Conservation (phyloP, 1,140 invertebrate species). For the Hormaphis cornu region DNA sequence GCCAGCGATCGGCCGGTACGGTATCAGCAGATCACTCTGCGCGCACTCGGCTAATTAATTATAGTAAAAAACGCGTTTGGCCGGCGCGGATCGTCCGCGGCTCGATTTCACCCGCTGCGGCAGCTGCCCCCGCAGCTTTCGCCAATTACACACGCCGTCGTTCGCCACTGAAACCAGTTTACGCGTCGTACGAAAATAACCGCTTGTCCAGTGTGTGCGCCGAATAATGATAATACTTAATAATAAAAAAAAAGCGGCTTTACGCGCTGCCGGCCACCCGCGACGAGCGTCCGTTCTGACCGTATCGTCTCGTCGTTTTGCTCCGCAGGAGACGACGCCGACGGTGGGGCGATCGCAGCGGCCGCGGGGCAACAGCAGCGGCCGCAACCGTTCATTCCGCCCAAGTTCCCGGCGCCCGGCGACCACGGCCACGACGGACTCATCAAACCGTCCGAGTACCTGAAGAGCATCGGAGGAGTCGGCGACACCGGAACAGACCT, state of each 20-base stretch:
- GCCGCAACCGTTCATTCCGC: conserved; percentile 76
- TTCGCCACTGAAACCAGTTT: too few relatives aligned
- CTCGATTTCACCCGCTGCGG: not conserved
- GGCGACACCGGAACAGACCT: conserved; percentile 46
- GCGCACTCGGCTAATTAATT: conserved; percentile 1
- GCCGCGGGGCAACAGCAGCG: conserved; percentile 54
- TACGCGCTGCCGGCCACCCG: not conserved
- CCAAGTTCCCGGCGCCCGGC: conserved; percentile 61
- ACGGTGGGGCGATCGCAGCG: not conserved
- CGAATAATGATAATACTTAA: too few relatives aligned
- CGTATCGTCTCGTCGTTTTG: not conserved
- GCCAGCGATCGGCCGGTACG: too few relatives aligned
- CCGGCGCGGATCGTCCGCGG: not conserved
- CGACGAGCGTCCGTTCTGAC: not conserved
- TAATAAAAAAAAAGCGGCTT: conserved; percentile 2
- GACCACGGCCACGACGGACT: conserved; percentile 53
- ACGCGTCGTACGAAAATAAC: not conserved
- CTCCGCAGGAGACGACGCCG: not conserved
- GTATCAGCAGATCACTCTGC: too few relatives aligned
- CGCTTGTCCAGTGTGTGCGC: not conserved
- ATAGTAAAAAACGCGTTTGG: not conserved
- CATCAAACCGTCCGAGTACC: conserved; percentile 86
- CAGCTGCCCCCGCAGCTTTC: not conserved
- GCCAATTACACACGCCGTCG: too few relatives aligned
- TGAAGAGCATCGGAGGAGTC: conserved; percentile 56